Conservation (phyloP, 2,113 vertebrate genomes). For the Sander vitreus region DNA sequence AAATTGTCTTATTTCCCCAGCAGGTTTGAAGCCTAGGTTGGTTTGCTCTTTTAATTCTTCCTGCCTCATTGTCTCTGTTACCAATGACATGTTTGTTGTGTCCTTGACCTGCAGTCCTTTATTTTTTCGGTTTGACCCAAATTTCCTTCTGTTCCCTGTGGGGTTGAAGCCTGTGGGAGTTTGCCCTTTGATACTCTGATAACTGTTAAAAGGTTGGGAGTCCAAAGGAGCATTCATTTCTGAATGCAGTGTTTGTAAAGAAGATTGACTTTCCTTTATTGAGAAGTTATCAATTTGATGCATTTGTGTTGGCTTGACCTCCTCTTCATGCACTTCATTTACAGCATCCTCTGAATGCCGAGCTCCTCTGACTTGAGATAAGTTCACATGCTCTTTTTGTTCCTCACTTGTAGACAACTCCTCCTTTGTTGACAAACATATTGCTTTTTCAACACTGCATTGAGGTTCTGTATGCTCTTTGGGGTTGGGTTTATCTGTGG, state of each 20-base stretch:
- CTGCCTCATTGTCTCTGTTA: neutral
- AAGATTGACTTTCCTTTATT: neutral
- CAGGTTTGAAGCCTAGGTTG: neutral
- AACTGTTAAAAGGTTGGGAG: constrained; percentile 15
- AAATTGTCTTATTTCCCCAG: constrained; percentile 7
- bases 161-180: neutral
- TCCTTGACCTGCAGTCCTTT: constrained; percentile 41
- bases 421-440: constrained; percentile 1
- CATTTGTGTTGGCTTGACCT: neutral
- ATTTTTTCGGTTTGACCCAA: constrained; percentile 66
- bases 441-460: constrained; percentile 1
- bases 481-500: neutral
- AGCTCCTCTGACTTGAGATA: constrained; percentile 2
- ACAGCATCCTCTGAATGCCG: neutral
- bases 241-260: constrained; percentile 26
- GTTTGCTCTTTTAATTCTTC: constrained; percentile 14
- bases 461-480: neutral
- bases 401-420: neutral
- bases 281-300: neutral
- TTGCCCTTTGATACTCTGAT: constrained; percentile 13
- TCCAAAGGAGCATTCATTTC: constrained; percentile 21
- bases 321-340: constrained; percentile 6
- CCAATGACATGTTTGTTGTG: neutral
- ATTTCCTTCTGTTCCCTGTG: constrained; percentile 54
- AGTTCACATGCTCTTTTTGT: neutral